These are phyloP conservation scores for Drosophila asahinai DNA, from an alignment of 1,140 invertebrate species.

Conservation along the genomic window DNA sequence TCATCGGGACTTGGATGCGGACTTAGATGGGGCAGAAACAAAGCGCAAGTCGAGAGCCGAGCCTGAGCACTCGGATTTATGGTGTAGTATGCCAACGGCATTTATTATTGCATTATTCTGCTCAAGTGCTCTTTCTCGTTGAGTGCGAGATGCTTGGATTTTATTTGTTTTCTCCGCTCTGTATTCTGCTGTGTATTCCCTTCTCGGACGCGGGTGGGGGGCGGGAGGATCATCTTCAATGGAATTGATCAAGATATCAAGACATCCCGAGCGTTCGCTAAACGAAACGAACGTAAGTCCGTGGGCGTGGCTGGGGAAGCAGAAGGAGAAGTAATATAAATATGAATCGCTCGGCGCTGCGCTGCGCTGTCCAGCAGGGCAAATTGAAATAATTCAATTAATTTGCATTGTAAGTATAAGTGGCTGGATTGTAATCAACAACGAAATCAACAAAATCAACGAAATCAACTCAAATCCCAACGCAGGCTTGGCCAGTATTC, in stretches of 20 bases:
- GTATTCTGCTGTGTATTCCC: not conserved
- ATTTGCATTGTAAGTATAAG: slow-evolving; percentile 82
- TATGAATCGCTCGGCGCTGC: slow-evolving; percentile 18
- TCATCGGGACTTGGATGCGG: slow-evolving; percentile 1
- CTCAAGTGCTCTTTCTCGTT: slow-evolving; percentile 54
- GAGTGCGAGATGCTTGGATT: slow-evolving; percentile 17
- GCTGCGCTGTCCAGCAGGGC: slow-evolving; percentile 19
- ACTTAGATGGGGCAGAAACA: slow-evolving; percentile 14
- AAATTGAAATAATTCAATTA: slow-evolving; percentile 84
- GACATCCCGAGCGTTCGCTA: not conserved
- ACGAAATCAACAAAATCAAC: slow-evolving; percentile 35
- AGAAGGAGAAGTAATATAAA: slow-evolving; percentile 37
- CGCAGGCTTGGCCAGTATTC: not conserved
- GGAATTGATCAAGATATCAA: slow-evolving; percentile 23
- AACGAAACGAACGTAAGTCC: slow-evolving; percentile 1
- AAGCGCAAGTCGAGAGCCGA: slow-evolving; percentile 3
- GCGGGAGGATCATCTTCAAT: slow-evolving; percentile 3
- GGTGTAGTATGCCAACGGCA: slow-evolving; percentile 15
- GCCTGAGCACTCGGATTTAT: slow-evolving; percentile 3
- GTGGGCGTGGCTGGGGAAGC: slow-evolving; percentile 3
- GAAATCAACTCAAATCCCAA: slow-evolving; percentile 2
- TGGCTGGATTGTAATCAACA: slow-evolving; percentile 73
- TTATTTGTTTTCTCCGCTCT: slow-evolving; percentile 20
- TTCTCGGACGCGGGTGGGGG: not conserved
- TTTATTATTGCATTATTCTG: slow-evolving; percentile 66